Evolutionary conservation across 2,797 vertebrate species (phyloP), one percentile per base, ranked within the genome.

Genomic region (Silurus lanzhouensis): DNA sequence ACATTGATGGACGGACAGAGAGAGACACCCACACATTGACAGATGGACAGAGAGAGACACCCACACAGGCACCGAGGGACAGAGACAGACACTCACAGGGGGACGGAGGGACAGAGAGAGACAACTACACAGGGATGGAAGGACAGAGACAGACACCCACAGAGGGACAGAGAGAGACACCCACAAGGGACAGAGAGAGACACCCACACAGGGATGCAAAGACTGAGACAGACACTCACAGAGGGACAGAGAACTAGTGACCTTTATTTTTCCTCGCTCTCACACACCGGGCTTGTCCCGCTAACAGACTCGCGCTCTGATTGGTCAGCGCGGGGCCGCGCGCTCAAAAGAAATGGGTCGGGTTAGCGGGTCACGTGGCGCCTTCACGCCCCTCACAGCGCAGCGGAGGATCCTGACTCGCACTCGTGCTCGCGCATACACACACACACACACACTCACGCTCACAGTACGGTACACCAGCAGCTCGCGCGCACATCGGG

Each of bases 391-490:
- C 55, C 74, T 66, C 25, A 0, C 46, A 57, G 46, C 9, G 67
- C 19, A 10, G 7, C 19, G 46, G 27, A 81, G 46, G 44, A 76
- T 64, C 88, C 93, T 93, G 92, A 93, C 91, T 89, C 91, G 90
- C 92, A 93, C 91, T 92, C 89, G 91, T 91, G 15, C 44, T 44
- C 78, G 78, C 44, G 2, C 78, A 52, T 44, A 1, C 12, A 6
- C 15, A 13, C 14, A 17, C 31, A 48, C 20, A 10, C 60, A 38
- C 27, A 31, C 25, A 58, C 74, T 7, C 48, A 52, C 48, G 10
- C 48, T 7, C 48, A 52, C 1, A 2, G 48, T 52, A 4, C 48
- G 48, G 48, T 7, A 52, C 31, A 31, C 10, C 31, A 22, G 22
- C 44, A 63, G 7, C 60, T 8, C 60, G 14, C 20, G 20, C 13